Evolutionary conservation across 2,797 vertebrate genomes (phyloP).

Genomic region (Lophotriccus pileatus): DNA sequence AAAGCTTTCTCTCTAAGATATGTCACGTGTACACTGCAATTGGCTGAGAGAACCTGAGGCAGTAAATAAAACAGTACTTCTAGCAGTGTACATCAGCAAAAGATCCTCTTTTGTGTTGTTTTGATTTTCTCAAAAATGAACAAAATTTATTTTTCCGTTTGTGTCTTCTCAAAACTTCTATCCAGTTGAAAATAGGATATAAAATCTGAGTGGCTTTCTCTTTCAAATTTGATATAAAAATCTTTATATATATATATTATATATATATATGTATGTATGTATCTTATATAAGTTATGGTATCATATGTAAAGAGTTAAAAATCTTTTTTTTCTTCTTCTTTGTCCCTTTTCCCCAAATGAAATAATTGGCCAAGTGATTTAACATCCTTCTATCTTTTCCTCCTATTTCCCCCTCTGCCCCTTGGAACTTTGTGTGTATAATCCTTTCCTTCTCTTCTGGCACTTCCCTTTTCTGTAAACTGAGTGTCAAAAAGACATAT

Average conservation of each 20-base stretch:
- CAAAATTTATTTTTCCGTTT: neutral
- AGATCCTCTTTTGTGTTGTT: neutral
- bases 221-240: neutral
- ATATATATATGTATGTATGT: neutral
- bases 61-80: neutral
- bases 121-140: neutral
- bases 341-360: neutral
- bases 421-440: neutral
- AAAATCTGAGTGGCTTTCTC: neutral
- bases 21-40: neutral
- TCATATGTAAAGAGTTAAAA: neutral
- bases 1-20: neutral
- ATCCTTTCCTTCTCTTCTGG: neutral
- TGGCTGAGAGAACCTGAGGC: neutral
- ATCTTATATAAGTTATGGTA: neutral
- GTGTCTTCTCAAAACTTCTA: neutral
- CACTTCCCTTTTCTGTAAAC: neutral
- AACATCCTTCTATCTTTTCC: neutral
- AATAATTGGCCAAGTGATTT: neutral
- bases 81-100: neutral
- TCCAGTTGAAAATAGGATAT: neutral
- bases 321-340: neutral
- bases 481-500: neutral
- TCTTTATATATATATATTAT: neutral
- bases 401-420: neutral